phyloP scores from a whole-genome alignment of 1,140 invertebrate genomes.

The Drosophila sulfurigaster region DNA sequence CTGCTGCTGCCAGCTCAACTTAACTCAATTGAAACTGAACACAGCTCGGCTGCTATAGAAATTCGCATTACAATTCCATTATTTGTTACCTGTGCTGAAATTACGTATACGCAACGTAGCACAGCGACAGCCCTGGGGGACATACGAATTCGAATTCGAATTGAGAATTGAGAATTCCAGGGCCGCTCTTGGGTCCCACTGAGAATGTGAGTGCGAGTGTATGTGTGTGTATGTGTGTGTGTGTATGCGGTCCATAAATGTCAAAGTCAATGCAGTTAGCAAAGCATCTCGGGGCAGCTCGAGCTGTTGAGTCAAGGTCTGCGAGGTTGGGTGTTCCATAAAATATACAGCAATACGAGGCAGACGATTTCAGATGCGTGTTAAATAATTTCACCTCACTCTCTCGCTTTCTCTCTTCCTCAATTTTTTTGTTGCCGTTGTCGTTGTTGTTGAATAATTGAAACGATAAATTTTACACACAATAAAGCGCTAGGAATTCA shows the following conservation, averaged over 20 bases:
- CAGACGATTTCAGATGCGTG: constrained; percentile 43
- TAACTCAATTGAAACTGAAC: neutral
- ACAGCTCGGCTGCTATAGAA: neutral
- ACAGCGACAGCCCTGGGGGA: constrained; percentile 14
- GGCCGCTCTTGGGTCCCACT: neutral
- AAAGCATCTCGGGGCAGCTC: constrained; percentile 46
- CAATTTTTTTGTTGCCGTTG: constrained; percentile 14
- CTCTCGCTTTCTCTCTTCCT: neutral
- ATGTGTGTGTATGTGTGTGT: neutral
- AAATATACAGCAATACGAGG: constrained; percentile 49
- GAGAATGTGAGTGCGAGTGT: neutral
- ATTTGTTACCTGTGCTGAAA: constrained; percentile 36
- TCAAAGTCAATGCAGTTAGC: constrained; percentile 78
- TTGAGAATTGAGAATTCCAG: constrained; percentile 43
- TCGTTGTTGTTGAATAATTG: constrained; percentile 65
- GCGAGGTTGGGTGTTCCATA: constrained; percentile 30
- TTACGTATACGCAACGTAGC: constrained; percentile 47
- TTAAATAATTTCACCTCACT: constrained; percentile 18
- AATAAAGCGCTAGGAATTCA: constrained; percentile 76
- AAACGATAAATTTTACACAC: constrained; percentile 81
- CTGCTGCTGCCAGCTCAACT: neutral
- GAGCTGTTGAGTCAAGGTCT: constrained; percentile 54
- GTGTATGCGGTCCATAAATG: constrained; percentile 62
- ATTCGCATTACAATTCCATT: constrained; percentile 35
- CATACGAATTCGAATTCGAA: constrained; percentile 28